A percentile compares a stretch with the other conserved stretches of the same genome.
These are phyloP conservation scores for Tribolium madens DNA, from an alignment of 1,140 invertebrate genomes.

Conservation along the genomic window DNA sequence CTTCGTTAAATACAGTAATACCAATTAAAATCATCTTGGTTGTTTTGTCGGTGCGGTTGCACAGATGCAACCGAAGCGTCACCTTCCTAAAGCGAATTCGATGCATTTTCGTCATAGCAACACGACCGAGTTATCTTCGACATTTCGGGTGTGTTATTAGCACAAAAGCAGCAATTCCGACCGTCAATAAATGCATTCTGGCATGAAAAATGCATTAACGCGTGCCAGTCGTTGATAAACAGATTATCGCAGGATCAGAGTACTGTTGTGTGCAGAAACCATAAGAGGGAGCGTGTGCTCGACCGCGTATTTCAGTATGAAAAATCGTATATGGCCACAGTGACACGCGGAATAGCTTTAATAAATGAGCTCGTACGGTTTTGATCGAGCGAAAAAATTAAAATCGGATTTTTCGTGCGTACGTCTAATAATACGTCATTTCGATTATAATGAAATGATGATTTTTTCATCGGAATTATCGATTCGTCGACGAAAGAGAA, in stretches of 20 bases:
- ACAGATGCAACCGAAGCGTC: neutral
- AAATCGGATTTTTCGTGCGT: neutral
- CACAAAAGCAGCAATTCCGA: neutral
- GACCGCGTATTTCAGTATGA: neutral
- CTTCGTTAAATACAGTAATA: neutral
- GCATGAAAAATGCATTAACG: slow-evolving; percentile 38
- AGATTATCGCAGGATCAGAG: slow-evolving; percentile 26
- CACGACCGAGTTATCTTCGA: neutral
- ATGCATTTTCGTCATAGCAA: slow-evolving; percentile 5
- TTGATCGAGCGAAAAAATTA: neutral
- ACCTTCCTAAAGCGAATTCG: neutral
- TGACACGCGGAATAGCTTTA: neutral
- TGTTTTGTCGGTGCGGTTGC: neutral
- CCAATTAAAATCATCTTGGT: neutral
- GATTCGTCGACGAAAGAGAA: neutral
- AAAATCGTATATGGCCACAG: slow-evolving; percentile 14
- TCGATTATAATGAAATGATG: too few species aligned
- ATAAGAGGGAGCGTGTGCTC: neutral
- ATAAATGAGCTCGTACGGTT: neutral
- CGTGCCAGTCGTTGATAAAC: slow-evolving; percentile 29
- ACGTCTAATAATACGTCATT: too few species aligned
- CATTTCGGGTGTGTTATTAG: neutral
- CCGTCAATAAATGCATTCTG: slow-evolving; percentile 17
- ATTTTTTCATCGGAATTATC: neutral
- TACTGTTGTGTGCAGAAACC: neutral